Percentiles rank a stretch among this genome's conserved stretches.
These are phyloP conservation scores for Eulithis testata DNA, from an alignment of 2,888 invertebrate species.

Conservation along the genomic window DNA sequence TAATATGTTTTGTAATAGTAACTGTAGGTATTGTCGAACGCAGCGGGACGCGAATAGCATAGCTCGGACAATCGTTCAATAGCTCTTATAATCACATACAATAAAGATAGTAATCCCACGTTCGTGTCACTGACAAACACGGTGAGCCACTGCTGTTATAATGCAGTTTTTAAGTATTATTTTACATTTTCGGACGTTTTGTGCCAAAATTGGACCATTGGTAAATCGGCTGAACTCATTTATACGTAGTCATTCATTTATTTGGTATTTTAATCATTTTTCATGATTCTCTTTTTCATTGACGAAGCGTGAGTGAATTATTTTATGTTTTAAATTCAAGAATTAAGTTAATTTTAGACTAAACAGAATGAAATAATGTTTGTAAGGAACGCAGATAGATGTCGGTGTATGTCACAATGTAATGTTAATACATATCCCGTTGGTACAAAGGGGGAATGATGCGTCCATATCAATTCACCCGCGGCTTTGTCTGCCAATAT, in stretches of 20 bases:
- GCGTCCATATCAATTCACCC: slow-evolving; percentile 63
- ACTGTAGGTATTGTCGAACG: slow-evolving; percentile 16
- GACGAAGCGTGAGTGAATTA: slow-evolving; percentile 60
- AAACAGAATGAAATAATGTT: slow-evolving; percentile 14
- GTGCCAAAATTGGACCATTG: slow-evolving; percentile 80
- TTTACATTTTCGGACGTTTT: slow-evolving; percentile 63
- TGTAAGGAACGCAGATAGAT: slow-evolving; percentile 27
- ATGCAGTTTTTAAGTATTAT: slow-evolving; percentile 65
- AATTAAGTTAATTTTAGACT: slow-evolving; percentile 15
- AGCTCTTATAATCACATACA: slow-evolving; percentile 28
- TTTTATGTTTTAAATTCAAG: slow-evolving; percentile 30
- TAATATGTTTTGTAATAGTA: slow-evolving; percentile 20
- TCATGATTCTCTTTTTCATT: slow-evolving; percentile 44
- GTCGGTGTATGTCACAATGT: slow-evolving; percentile 55
- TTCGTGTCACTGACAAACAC: slow-evolving; percentile 15
- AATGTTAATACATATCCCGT: slow-evolving; percentile 66
- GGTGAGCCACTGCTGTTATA: slow-evolving; percentile 18
- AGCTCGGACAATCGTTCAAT: slow-evolving; percentile 29
- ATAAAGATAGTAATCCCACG: slow-evolving; percentile 23
- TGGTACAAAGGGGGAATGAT: slow-evolving; percentile 66
- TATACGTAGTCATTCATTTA: slow-evolving; percentile 49
- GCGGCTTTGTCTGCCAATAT: slow-evolving; percentile 64
- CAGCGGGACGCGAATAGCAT: slow-evolving; percentile 33
- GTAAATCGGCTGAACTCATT: slow-evolving; percentile 60
- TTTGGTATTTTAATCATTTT: slow-evolving; percentile 44